Conservation (phyloP, 2,797 vertebrate genomes). For the Sebastolobus alascanus region DNA sequence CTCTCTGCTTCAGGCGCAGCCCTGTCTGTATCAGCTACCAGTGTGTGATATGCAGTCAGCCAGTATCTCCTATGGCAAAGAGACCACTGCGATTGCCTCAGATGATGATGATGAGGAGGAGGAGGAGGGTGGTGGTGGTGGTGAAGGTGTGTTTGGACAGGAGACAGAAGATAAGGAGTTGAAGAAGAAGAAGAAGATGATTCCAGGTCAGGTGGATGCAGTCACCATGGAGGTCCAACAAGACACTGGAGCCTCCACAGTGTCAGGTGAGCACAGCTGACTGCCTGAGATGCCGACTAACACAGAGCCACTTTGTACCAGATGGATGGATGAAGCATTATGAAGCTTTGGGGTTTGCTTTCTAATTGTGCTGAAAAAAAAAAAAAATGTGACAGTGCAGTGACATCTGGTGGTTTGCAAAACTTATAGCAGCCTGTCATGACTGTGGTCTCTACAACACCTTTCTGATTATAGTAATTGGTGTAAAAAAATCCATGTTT, state of each 20-base stretch:
- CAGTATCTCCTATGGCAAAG: constrained; percentile 24
- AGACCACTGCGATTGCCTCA: constrained; percentile 6
- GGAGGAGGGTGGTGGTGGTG: not conserved
- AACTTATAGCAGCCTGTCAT: not conserved
- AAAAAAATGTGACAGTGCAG: not conserved
- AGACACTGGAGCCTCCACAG: not conserved
- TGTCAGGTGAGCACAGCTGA: constrained; percentile 43
- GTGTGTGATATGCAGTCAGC: constrained; percentile 59
- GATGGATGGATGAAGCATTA: not conserved
- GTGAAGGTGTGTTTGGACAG: not conserved
- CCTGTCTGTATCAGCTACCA: not conserved
- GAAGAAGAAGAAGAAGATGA: constrained; percentile 1
- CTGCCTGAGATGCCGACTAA: not conserved
- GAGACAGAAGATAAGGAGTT: constrained; percentile 13
- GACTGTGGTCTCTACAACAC: not conserved
- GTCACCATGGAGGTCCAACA: constrained; percentile 25
- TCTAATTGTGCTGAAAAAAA: not conserved
- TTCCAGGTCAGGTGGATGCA: constrained; percentile 18
- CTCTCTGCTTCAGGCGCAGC: constrained; percentile 30
- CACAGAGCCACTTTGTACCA: not conserved
- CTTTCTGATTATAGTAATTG: not conserved
- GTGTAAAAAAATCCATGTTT: accelerated
- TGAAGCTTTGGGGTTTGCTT: not conserved
- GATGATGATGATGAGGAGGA: constrained; percentile 40
- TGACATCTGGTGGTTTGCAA: not conserved